Evolutionary conservation across 23 tunicate genomes (phyloP), one percentile per base, ranked within the genome.

Genomic region (Corella eumyota): DNA sequence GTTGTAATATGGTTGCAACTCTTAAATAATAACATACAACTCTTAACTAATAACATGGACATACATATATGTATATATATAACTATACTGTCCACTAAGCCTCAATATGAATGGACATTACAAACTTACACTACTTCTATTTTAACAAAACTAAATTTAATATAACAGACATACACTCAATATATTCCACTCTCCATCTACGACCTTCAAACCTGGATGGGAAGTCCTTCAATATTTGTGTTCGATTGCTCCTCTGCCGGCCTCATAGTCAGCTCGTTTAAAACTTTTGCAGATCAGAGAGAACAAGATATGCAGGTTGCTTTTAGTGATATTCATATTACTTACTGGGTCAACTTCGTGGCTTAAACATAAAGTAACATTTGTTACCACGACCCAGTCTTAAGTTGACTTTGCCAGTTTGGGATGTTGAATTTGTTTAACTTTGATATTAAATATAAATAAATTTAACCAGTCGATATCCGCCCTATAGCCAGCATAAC

Each of bases 121-220:
- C 48, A 40, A 15, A 40, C 48, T 9, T 40, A 40, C 48, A 40
- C 48, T 11, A 11, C 11, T 9, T 40, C 11, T 15, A 40, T 40
- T 40, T 9, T 40, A 9, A 40, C 48, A 40, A 9, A 9, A 40
- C 48, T 40, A 40, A 9, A 40, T 40, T 15, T 15, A 11, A 40
- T 15, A 40, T 65, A 66, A 23, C 67, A 86, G 95, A 60, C 76
- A n/a, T 86, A 86, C 67, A 86, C 95, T 1, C 95, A 86, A 66
- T 86, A 88, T 64, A 88, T 88, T 53, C 96, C 96, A 13, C 69
- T 88, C 53, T 88, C 96, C n/a, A 67, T 88, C 11, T 88, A 77
- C 45, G 96, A 88, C 63, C 80, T 88, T 23, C 96, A 88, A 62
- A 59, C 73, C 19, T 88, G 96, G 96, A 79, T 88, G 88, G 70